Percentiles rank a stretch among this genome's conserved stretches.
Evolutionary conservation across 2,888 invertebrate genomes (phyloP).

Genomic region (Eupithecia inturbata): DNA sequence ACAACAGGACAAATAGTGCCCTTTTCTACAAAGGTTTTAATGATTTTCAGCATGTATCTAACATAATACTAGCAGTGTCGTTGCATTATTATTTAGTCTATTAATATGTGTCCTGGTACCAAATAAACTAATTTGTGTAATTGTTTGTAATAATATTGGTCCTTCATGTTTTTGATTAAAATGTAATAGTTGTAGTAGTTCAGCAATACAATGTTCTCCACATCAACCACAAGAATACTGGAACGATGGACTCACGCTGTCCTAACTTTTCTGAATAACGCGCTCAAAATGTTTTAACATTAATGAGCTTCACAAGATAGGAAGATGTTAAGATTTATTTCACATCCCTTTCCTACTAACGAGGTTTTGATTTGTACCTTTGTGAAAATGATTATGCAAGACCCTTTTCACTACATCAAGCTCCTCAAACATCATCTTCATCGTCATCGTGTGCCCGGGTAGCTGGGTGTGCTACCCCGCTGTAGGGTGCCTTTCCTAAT

Average conservation of each 20-base stretch:
- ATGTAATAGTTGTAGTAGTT: neutral
- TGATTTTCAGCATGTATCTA: no score
- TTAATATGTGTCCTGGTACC: no score
- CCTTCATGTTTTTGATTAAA: no score
- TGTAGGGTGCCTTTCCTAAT: constrained; percentile 34
- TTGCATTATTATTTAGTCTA: no score
- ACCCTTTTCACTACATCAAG: neutral
- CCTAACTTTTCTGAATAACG: neutral
- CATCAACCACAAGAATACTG: neutral
- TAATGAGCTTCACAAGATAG: neutral
- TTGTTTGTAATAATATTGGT: no score
- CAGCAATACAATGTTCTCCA: neutral
- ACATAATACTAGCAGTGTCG: no score
- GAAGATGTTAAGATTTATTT: neutral
- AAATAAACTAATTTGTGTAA: no score
- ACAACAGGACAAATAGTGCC: no score
- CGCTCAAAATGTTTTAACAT: neutral
- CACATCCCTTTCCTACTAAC: neutral
- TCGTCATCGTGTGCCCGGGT: constrained; percentile 1
- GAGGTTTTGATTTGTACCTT: neutral
- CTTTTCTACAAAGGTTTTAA: no score
- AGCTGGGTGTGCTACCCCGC: constrained; percentile 33
- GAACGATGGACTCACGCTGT: neutral
- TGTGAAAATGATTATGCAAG: neutral
- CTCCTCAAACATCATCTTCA: neutral